phyloP scores from a whole-genome alignment of 2,797 vertebrate species.

The Otolemur crassicaudatus region DNA sequence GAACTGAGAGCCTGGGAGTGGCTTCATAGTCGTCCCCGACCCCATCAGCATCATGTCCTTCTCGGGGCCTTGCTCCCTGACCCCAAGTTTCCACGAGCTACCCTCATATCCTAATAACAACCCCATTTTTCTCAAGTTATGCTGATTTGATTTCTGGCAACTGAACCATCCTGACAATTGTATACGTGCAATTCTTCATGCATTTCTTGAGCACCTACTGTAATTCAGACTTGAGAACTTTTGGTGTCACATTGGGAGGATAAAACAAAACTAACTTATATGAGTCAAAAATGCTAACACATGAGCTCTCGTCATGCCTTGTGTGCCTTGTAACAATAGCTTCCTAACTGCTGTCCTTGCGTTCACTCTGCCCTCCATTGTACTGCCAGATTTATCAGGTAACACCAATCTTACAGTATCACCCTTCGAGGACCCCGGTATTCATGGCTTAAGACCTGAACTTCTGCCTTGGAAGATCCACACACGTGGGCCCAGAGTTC shows the following conservation, averaged over 20 bases:
- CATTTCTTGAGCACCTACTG: conserved; percentile 2
- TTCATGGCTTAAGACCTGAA: not conserved
- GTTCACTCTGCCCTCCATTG: not conserved
- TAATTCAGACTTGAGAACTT: conserved; percentile 25
- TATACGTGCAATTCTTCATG: not conserved
- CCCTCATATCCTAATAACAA: not conserved
- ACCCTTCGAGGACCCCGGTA: not conserved
- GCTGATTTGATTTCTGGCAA: not conserved
- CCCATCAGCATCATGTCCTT: not conserved
- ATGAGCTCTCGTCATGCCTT: not conserved
- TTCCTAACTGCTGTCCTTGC: not conserved
- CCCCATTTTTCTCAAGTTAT: not conserved
- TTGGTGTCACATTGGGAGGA: not conserved
- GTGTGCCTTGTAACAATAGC: not conserved
- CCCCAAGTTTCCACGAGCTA: not conserved
- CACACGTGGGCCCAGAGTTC: not conserved
- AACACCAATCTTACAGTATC: not conserved
- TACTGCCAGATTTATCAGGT: not conserved
- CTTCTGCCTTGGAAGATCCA: not conserved
- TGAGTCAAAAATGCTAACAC: not conserved
- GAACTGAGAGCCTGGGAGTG: not conserved
- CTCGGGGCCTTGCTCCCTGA: not conserved
- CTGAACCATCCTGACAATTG: not conserved
- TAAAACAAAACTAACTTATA: not conserved
- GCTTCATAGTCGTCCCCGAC: not conserved